These are phyloP conservation scores for Xerus inauris DNA, from an alignment of 2,113 vertebrate species.

Conservation along the genomic window DNA sequence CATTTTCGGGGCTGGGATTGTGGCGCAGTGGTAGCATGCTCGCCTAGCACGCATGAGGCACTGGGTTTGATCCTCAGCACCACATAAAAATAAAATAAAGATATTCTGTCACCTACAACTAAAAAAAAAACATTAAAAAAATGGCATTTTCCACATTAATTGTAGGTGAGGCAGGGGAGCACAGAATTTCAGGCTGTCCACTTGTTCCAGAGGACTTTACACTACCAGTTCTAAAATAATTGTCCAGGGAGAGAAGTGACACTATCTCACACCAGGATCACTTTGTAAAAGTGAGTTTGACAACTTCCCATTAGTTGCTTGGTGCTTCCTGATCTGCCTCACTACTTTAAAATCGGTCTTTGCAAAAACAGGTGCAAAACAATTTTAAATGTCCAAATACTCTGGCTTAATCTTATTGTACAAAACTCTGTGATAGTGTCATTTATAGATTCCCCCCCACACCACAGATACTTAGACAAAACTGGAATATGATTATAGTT, in stretches of 20 bases:
- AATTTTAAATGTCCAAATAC: background rate
- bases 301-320: background rate
- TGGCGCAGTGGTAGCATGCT: too few relatives aligned
- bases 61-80: too few relatives aligned
- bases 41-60: too few relatives aligned
- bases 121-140: too few relatives aligned
- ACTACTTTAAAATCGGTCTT: conserved; percentile 21
- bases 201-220: background rate
- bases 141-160: background rate
- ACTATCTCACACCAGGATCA: background rate
- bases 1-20: too few relatives aligned
- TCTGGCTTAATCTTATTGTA: background rate
- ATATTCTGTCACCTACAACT: too few relatives aligned
- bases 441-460: background rate
- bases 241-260: background rate
- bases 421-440: background rate
- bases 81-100: too few relatives aligned
- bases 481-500: background rate
- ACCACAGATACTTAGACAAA: background rate
- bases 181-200: background rate
- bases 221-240: background rate
- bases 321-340: background rate
- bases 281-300: background rate
- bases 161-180: background rate
- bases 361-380: background rate